These are phyloP conservation scores for Nomada flava DNA, from an alignment of 2,888 invertebrate species.

Conservation along the genomic window DNA sequence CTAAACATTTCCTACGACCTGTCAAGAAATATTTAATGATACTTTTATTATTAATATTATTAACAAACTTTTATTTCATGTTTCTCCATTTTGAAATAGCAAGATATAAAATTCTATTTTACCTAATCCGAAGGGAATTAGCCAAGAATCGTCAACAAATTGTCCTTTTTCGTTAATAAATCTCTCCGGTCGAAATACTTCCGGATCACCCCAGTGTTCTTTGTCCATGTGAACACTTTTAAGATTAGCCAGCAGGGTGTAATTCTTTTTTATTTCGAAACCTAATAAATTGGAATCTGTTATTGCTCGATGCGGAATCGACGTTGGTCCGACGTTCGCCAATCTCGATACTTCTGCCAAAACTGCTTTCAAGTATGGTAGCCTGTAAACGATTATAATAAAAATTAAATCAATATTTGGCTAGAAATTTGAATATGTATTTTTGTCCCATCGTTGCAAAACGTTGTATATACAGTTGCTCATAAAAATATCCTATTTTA, in stretches of 20 bases:
- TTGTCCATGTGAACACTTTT: conserved; percentile 89
- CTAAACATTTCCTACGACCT: conserved; percentile 88
- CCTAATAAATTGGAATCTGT: conserved; percentile 90
- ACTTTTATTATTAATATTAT: background rate
- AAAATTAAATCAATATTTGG: background rate
- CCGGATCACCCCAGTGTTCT: conserved; percentile 88
- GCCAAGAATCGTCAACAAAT: conserved; percentile 87
- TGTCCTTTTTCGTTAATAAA: conserved; percentile 88
- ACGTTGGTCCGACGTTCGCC: conserved; percentile 92
- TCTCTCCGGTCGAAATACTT: conserved; percentile 90
- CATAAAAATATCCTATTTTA: background rate
- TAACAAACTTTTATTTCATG: background rate
- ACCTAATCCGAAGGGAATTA: conserved; percentile 91
- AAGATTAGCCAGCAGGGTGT: conserved; percentile 91
- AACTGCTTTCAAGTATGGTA: conserved; percentile 93
- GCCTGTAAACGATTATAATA: conserved; percentile 83
- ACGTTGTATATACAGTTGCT: background rate
- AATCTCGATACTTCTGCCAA: conserved; percentile 91
- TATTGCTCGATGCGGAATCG: conserved; percentile 92
- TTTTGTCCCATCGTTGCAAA: background rate
- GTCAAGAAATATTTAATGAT: conserved; percentile 5
- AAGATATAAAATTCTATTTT: conserved; percentile 36
- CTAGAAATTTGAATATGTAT: background rate
- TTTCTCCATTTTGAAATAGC: background rate
- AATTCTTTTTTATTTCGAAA: conserved; percentile 91